Evolutionary conservation across 2,888 invertebrate genomes (phyloP).

Genomic region (Celastrina argiolus): DNA sequence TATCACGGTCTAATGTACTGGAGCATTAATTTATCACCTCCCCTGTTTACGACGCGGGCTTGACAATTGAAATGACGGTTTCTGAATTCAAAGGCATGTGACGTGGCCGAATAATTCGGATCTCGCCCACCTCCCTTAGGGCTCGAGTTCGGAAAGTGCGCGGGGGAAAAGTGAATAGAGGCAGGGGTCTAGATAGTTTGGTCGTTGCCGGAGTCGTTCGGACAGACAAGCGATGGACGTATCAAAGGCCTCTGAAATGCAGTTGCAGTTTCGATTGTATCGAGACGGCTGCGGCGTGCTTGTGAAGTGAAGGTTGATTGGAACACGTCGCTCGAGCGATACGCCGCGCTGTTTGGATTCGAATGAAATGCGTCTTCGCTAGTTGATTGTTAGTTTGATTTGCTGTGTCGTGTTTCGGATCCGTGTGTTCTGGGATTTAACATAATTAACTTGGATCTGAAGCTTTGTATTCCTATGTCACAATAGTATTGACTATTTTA

Average conservation of each 20-base stretch:
- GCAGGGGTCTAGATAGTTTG: conserved; percentile 46
- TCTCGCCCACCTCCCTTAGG: conserved; percentile 39
- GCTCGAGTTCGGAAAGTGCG: conserved; percentile 36
- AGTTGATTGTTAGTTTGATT: conserved; percentile 34
- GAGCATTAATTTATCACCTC: conserved; percentile 74
- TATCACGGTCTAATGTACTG: conserved; percentile 75
- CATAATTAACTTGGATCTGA: conserved; percentile 6
- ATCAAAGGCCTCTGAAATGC: conserved; percentile 74
- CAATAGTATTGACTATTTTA: not conserved
- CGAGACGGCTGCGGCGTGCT: conserved; percentile 69
- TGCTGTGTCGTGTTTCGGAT: conserved; percentile 22
- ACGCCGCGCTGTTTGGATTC: conserved; percentile 56
- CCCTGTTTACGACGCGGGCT: conserved; percentile 68
- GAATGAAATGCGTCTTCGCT: conserved; percentile 40
- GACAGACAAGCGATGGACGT: conserved; percentile 76
- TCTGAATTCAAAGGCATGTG: conserved; percentile 55
- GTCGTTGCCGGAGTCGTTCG: conserved; percentile 64
- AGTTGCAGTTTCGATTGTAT: conserved; percentile 74
- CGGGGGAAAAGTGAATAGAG: conserved; percentile 25
- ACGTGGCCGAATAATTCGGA: conserved; percentile 45
- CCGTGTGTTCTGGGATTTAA: conserved; percentile 11
- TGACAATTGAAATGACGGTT: conserved; percentile 73
- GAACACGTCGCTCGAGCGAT: conserved; percentile 63
- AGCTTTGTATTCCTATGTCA: not conserved
- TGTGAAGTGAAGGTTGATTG: conserved; percentile 70